phyloP scores from a whole-genome alignment of 1,140 invertebrate species.

The Philotrypesis tridentata region DNA sequence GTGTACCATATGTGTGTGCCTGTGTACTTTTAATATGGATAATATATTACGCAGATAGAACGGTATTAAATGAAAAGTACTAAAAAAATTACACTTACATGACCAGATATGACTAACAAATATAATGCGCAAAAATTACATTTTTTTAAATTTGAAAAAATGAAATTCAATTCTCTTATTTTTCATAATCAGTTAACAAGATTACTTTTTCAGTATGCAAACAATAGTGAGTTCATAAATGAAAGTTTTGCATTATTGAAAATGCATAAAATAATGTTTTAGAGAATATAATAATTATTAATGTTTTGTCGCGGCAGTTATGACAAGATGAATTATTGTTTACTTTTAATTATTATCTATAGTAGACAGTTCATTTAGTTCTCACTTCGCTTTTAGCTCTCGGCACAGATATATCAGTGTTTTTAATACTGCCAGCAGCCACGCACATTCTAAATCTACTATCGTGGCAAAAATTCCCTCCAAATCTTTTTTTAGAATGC shows the following conservation, averaged over 20 bases:
- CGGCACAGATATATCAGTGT: conserved; percentile 50
- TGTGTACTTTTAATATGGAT: conserved; percentile 53
- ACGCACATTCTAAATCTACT: conserved; percentile 43
- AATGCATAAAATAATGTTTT: conserved; percentile 30
- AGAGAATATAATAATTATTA: conserved; percentile 15
- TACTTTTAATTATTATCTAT: conserved; percentile 15
- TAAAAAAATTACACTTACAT: conserved; percentile 46
- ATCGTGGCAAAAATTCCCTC: conserved; percentile 38
- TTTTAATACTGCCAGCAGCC: conserved; percentile 53
- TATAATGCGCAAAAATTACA: conserved; percentile 46
- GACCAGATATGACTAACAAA: conserved; percentile 35
- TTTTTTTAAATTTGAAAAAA: conserved; percentile 1
- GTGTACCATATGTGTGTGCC: conserved; percentile 51
- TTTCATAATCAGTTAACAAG: conserved; percentile 13
- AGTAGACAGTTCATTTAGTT: conserved; percentile 37
- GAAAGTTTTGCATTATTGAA: background rate
- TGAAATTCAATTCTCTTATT: background rate
- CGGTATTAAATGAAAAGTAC: conserved; percentile 52
- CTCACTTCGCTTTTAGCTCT: conserved; percentile 51
- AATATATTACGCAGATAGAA: conserved; percentile 54
- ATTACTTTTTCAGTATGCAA: conserved; percentile 25
- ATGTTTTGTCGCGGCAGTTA: conserved; percentile 27
- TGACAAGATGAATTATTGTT: conserved; percentile 12
- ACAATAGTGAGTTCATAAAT: conserved; percentile 11
- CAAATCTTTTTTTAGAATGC: conserved; percentile 36